phyloP scores from a whole-genome alignment of 2,888 invertebrate species.

The Deilephila elpenor region DNA sequence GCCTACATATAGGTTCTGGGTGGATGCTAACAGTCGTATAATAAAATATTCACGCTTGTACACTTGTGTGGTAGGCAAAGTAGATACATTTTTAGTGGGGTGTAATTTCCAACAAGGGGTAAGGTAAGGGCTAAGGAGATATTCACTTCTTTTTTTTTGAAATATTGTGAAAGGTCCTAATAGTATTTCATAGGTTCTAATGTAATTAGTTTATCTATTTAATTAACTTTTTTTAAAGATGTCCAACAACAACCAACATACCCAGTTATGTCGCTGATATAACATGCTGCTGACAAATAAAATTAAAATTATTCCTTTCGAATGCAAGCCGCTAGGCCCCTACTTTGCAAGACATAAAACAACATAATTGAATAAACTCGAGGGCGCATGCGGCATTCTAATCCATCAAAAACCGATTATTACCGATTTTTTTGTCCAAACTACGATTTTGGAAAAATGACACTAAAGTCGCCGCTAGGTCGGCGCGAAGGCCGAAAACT shows the following conservation, averaged over 20 bases:
- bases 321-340: too few relatives aligned
- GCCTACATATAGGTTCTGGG: not conserved
- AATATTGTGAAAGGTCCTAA: too few relatives aligned
- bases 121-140: too few relatives aligned
- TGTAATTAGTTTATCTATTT: too few relatives aligned
- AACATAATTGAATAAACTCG: constrained; percentile 22
- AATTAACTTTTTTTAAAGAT: too few relatives aligned
- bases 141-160: too few relatives aligned
- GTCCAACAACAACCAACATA: too few relatives aligned
- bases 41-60: not conserved
- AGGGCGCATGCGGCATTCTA: constrained; percentile 30
- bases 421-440: constrained; percentile 45
- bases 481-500: constrained; percentile 48
- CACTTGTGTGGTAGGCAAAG: not conserved
- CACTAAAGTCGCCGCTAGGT: constrained; percentile 52
- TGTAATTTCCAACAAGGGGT: not conserved
- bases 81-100: too few relatives aligned
- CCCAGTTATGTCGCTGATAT: too few relatives aligned
- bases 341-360: constrained; percentile 3
- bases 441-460: constrained; percentile 57
- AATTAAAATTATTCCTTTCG: too few relatives aligned
- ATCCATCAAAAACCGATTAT: constrained; percentile 48
- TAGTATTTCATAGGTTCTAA: too few relatives aligned
- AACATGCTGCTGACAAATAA: too few relatives aligned
- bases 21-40: not conserved